Base-by-base conservation (phyloP, 2,888 invertebrate genomes). In the Phaedon cochleariae region DNA sequence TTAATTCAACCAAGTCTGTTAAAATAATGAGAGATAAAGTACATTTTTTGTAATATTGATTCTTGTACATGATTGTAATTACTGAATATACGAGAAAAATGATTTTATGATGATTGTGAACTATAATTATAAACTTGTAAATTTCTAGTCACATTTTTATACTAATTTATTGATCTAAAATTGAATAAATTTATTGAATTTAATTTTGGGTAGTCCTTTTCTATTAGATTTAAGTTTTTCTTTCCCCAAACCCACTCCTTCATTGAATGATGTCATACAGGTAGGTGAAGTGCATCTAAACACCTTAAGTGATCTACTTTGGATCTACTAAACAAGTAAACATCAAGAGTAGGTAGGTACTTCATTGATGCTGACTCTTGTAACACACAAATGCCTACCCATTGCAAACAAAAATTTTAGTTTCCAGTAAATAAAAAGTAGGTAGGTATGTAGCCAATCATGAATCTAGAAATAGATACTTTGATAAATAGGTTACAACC, bases 171-270 rank as follows among this genome's bases (percentile, higher is more conserved):
- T 62, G 46, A 37, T 62, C 48, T 62, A 51, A 62, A 65, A 53
- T 76, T 75, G 71, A 80, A 80, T 81, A 81, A 81, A 81, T 74
- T 75, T 75, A 77, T 81, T 76, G 74, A 79, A 77, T 78, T 78
- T 76, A 76, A 75, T 76, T 79, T 79, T 76, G 73, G 73, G 76
- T 75, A 77, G 78, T 81, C 77, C 76, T 79, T 79, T 75, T 76
- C 72, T 70, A 71, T 70, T 77, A 78, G 77, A 74, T 70, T 72
- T 79, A 45, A 29, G 22, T 57, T 57, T 37, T 54, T 54, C 34
- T 57, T 41, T 57, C 15, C 57, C 57, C 37, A 2, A 17, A 45
- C 57, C 57, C 45, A 57, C 17, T 57, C 57, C 57, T 57, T 41
- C 18, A 18, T 57, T 22, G 45, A 57, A 17, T 57, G n/a, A 10